Conservation (phyloP, 2,888 invertebrate species). For the Cephus pulcher region DNA sequence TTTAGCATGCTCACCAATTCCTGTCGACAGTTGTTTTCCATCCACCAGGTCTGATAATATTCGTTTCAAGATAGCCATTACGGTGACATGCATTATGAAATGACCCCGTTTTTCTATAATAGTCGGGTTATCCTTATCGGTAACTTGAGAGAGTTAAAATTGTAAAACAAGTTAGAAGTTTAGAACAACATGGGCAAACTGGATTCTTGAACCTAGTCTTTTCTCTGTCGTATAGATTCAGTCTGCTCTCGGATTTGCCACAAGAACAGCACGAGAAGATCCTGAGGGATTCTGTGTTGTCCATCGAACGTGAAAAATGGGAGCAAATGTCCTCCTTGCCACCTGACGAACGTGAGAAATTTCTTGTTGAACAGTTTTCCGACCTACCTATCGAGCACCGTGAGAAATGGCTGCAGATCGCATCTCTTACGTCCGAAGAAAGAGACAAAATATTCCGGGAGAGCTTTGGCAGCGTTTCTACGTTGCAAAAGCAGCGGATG, state of each 20-base stretch:
- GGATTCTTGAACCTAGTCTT: neutral
- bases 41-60: constrained; percentile 35
- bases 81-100: neutral
- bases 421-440: constrained; percentile 57
- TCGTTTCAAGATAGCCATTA: neutral
- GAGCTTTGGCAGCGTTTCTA: constrained; percentile 56
- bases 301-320: constrained; percentile 62
- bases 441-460: constrained; percentile 60
- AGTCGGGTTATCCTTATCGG: neutral
- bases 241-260: constrained; percentile 57
- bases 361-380: constrained; percentile 59
- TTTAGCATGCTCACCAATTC: constrained; percentile 95
- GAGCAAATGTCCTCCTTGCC: constrained; percentile 62
- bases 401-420: constrained; percentile 63
- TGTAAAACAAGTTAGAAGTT: neutral
- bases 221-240: constrained; percentile 42
- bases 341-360: constrained; percentile 58
- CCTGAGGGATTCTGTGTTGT: constrained; percentile 59
- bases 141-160: neutral
- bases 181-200: neutral
- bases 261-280: constrained; percentile 62
- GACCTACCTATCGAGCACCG: constrained; percentile 59
- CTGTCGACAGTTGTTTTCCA: constrained; percentile 71
- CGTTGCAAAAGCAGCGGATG: constrained; percentile 60
- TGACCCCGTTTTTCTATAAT: neutral